Percentiles rank a stretch among this genome's conserved stretches.
Evolutionary conservation across 1,140 invertebrate species (phyloP).

Genomic region (Trichonephila inaurata): DNA sequence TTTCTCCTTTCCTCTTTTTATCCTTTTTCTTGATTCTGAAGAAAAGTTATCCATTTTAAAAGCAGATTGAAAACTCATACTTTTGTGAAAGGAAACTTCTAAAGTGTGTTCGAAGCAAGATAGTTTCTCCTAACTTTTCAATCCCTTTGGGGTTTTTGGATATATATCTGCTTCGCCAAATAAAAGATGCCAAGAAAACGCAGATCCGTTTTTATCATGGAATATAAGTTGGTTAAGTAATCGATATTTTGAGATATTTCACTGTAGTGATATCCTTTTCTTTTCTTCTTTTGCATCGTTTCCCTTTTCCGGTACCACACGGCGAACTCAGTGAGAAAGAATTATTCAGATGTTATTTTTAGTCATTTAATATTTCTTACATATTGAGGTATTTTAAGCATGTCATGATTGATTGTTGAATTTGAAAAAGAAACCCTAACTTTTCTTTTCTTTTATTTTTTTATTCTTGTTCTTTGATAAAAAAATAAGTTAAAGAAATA

Average conservation of each 20-base stretch:
- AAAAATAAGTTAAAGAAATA: too few relatives aligned
- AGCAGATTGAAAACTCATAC: slow-evolving; percentile 35
- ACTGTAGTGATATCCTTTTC: background rate
- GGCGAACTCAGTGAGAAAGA: too few relatives aligned
- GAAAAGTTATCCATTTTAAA: slow-evolving; percentile 30
- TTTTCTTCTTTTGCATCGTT: background rate
- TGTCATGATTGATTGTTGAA: background rate
- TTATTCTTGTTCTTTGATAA: background rate
- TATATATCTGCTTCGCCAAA: background rate
- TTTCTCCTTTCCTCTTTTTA: background rate
- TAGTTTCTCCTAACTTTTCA: slow-evolving; percentile 35
- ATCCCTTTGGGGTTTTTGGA: slow-evolving; percentile 25
- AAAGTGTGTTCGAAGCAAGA: slow-evolving; percentile 7
- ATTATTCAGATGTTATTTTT: background rate
- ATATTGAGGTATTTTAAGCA: background rate
- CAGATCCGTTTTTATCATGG: background rate
- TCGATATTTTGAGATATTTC: background rate
- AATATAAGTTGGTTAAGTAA: slow-evolving; percentile 16
- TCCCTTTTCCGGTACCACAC: background rate
- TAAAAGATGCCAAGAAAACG: slow-evolving; percentile 26
- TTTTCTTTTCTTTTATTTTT: too few relatives aligned
- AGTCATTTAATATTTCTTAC: background rate
- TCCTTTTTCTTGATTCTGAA: background rate
- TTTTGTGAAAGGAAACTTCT: slow-evolving; percentile 21
- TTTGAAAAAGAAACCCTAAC: background rate